Evolutionary conservation across 1,140 invertebrate genomes (phyloP).

Genomic region (Platorchestia sp.): DNA sequence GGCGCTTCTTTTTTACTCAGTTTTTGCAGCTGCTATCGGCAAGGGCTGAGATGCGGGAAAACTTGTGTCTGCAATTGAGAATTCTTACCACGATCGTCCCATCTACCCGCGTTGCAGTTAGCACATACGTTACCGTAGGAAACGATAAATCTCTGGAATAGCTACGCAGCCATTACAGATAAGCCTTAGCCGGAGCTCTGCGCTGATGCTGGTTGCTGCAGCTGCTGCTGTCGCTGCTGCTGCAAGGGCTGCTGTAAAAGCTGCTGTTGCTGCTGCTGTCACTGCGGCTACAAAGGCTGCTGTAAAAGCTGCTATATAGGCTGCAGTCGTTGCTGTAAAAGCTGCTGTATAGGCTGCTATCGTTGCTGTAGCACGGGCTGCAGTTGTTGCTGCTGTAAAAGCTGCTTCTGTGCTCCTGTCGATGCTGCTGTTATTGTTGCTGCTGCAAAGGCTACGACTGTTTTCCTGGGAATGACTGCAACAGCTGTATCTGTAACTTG

Average conservation of each 20-base stretch:
- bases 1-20: not conserved
- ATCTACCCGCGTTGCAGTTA: conserved; percentile 51
- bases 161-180: conserved; percentile 55
- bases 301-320: not conserved
- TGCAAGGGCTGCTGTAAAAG: not conserved
- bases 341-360: not conserved
- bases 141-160: conserved; percentile 49
- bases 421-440: too few species aligned
- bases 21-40: conserved; percentile 29
- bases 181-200: conserved; percentile 47
- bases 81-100: conserved; percentile 46
- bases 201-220: conserved; percentile 10
- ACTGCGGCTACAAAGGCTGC: not conserved
- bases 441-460: too few species aligned
- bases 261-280: not conserved
- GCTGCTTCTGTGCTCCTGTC: too few species aligned
- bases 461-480: too few species aligned
- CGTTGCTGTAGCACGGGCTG: not conserved
- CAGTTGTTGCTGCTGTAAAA: not conserved
- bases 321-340: not conserved
- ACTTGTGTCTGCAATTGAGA: conserved; percentile 42
- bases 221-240: not conserved
- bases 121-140: conserved; percentile 39
- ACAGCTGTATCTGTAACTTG: too few species aligned
- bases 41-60: not conserved